phyloP scores from a whole-genome alignment of 2,888 invertebrate species.

The Caenorhabditis afra region DNA sequence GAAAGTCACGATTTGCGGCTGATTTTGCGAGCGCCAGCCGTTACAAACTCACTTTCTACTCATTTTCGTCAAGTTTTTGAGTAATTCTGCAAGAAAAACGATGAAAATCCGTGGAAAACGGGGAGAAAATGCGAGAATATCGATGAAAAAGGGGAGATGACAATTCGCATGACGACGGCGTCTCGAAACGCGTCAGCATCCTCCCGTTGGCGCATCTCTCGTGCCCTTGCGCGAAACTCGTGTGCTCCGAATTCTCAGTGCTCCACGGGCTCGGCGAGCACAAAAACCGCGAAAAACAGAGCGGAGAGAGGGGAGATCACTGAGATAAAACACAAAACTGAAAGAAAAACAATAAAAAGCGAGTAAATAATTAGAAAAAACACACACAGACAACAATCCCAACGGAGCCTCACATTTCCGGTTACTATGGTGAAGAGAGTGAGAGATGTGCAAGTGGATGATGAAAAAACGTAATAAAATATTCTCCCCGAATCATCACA shows the following conservation, averaged over 20 bases:
- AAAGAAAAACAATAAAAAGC: too few relatives aligned
- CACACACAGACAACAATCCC: not conserved
- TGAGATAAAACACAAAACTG: too few relatives aligned
- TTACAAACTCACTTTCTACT: constrained; percentile 67
- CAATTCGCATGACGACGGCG: not conserved
- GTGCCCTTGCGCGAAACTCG: not conserved
- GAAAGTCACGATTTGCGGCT: constrained; percentile 17
- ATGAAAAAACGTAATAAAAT: too few relatives aligned
- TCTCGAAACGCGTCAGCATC: not conserved
- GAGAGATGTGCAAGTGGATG: too few relatives aligned
- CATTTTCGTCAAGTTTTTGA: constrained; percentile 42
- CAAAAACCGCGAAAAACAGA: not conserved
- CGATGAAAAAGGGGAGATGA: constrained; percentile 1
- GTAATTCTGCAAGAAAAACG: constrained; percentile 10
- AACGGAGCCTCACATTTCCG: too few relatives aligned
- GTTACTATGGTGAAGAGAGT: too few relatives aligned
- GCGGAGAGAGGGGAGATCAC: too few relatives aligned
- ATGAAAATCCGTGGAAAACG: not conserved
- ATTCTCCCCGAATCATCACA: too few relatives aligned
- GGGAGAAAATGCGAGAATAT: not conserved
- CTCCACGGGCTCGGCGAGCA: not conserved
- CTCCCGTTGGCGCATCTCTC: not conserved
- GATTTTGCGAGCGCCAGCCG: not conserved
- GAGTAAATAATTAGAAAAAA: too few relatives aligned
- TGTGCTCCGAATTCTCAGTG: not conserved